phyloP scores from a whole-genome alignment of 2,888 invertebrate species.

The Scaptomyza cyrtandrae region DNA sequence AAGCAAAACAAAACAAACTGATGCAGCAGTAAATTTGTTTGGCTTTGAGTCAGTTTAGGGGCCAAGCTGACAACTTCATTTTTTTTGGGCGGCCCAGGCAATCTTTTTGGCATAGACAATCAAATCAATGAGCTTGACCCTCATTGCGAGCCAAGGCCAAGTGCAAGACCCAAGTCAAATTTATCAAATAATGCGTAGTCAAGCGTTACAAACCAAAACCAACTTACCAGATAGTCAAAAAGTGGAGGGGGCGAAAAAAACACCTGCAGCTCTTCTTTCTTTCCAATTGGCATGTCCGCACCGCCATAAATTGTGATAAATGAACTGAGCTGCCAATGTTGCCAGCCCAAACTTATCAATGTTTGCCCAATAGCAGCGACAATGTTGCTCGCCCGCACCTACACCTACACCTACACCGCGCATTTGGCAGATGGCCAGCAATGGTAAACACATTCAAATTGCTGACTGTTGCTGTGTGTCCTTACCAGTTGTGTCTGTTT shows the following conservation, averaged over 20 bases:
- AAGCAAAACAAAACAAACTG: constrained; percentile 15
- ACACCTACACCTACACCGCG: constrained; percentile 42
- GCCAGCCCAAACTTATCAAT: constrained; percentile 72
- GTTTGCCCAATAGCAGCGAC: constrained; percentile 34
- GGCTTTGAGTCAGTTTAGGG: neutral
- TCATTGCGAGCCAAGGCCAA: constrained; percentile 42
- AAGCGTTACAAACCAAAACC: constrained; percentile 12
- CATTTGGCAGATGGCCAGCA: constrained; percentile 53
- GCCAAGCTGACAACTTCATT: constrained; percentile 46
- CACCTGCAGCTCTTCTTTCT: constrained; percentile 60
- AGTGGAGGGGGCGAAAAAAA: constrained; percentile 5
- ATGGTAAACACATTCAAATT: constrained; percentile 32
- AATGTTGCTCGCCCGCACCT: constrained; percentile 33
- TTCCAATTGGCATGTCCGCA: constrained; percentile 57
- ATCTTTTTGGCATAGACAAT: constrained; percentile 35
- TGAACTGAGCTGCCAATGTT: constrained; percentile 70
- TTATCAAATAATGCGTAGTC: constrained; percentile 36
- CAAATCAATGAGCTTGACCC: constrained; percentile 40
- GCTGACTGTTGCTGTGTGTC: constrained; percentile 49
- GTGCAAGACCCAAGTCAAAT: constrained; percentile 22
- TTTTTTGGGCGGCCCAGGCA: neutral
- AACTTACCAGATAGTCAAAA: neutral
- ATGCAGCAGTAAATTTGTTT: constrained; percentile 27
- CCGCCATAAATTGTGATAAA: constrained; percentile 76
- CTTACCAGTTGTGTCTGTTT: constrained; percentile 11